Evolutionary conservation across 2,888 invertebrate genomes (phyloP).

Genomic region (Spilarctia lutea): DNA sequence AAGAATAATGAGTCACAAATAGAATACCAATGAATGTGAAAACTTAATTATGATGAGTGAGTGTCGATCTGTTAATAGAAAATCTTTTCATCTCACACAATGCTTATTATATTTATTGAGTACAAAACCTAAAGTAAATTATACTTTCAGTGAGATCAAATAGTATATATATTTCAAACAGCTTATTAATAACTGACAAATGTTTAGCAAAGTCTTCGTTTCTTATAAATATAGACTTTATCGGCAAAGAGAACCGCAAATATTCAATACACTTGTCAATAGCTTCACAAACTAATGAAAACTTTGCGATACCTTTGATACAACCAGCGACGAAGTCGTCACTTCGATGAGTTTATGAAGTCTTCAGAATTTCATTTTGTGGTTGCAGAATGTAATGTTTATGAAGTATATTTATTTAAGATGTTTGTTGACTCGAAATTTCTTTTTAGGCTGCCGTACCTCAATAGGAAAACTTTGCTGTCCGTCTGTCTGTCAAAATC

Average conservation of each 20-base stretch:
- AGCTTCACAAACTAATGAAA: conserved; percentile 7
- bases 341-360: neutral
- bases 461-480: no score
- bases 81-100: neutral
- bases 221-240: neutral
- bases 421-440: neutral
- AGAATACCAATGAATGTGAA: no score
- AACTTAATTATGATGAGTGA: no score
- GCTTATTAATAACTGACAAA: conserved; percentile 6
- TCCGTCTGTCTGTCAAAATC: no score
- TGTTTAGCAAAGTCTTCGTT: neutral
- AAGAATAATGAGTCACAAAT: no score
- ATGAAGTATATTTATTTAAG: neutral
- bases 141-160: no score
- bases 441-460: no score
- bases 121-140: neutral
- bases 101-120: neutral
- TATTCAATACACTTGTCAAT: neutral
- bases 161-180: neutral
- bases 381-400: neutral
- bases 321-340: neutral
- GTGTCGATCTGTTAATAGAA: no score
- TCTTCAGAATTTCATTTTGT: conserved; percentile 1
- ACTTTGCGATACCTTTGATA: conserved; percentile 11
- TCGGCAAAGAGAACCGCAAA: conserved; percentile 8